Percentiles rank a stretch among this genome's conserved stretches.
Conservation (phyloP, 2,113 vertebrate genomes). For the Charina bottae region DNA sequence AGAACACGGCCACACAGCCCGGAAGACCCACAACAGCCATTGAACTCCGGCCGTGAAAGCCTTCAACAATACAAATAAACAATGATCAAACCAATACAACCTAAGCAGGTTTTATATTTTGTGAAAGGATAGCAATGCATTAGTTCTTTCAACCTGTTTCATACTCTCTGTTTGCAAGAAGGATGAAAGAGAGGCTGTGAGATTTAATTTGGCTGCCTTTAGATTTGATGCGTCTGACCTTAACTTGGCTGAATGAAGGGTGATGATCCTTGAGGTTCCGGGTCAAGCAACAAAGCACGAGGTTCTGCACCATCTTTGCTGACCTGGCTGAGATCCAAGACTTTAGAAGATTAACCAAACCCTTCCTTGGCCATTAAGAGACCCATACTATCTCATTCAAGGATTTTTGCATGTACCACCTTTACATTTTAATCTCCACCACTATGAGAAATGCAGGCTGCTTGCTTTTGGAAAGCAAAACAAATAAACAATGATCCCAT, state of each 20-base stretch:
- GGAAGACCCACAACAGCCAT: too few relatives aligned
- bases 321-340: background rate
- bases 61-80: too few relatives aligned
- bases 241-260: background rate
- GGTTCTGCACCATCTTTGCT: background rate
- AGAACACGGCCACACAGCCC: too few relatives aligned
- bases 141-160: background rate
- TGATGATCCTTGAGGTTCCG: background rate
- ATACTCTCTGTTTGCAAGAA: background rate
- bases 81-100: too few relatives aligned
- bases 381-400: background rate
- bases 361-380: background rate
- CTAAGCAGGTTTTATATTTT: background rate
- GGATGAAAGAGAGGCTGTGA: background rate
- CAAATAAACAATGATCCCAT: background rate
- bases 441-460: background rate
- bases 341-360: too few relatives aligned
- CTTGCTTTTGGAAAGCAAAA: background rate
- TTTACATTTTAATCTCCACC: background rate
- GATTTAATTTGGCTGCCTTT: background rate
- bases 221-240: background rate
- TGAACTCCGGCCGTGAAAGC: too few relatives aligned
- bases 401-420: too few relatives aligned
- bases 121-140: background rate
- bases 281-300: background rate